A percentile compares a stretch with the other conserved stretches of the same genome.
Conservation (phyloP, 1,140 invertebrate species). For the Lethocerus indicus region DNA sequence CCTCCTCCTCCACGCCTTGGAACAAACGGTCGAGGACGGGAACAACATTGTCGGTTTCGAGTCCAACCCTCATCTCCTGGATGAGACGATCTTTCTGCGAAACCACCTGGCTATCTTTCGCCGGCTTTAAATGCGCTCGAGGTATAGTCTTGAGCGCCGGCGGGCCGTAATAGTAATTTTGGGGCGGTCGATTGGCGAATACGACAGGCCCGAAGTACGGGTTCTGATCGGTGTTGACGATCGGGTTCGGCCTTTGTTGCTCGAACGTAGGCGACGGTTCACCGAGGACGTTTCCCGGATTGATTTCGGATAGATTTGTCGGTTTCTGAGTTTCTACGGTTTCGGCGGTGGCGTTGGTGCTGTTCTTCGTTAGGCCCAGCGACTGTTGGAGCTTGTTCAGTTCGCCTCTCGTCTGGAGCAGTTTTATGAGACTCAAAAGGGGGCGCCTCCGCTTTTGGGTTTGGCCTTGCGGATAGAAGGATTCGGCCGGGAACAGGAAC, state of each 20-base stretch:
- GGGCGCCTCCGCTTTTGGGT: not conserved
- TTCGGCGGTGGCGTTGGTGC: not conserved
- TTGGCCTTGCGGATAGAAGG: not conserved
- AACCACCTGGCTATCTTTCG: not conserved
- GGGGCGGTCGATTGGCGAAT: too few relatives aligned
- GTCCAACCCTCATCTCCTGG: not conserved
- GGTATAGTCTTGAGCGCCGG: too few relatives aligned
- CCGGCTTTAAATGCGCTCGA: not conserved
- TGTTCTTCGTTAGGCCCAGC: not conserved
- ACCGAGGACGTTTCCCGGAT: too few relatives aligned
- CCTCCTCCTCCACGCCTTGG: not conserved
- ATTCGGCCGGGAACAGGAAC: constrained; percentile 12
- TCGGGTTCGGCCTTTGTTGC: too few relatives aligned
- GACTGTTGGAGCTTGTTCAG: constrained; percentile 1
- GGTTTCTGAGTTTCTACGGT: not conserved
- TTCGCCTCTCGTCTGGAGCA: constrained; percentile 4
- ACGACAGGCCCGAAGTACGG: too few relatives aligned
- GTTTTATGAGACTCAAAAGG: not conserved
- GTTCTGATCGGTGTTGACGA: too few relatives aligned
- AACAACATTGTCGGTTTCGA: not conserved
- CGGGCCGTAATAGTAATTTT: too few relatives aligned
- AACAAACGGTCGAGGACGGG: not conserved
- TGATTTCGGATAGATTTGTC: not conserved
- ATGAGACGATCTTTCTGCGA: not conserved
- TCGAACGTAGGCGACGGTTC: too few relatives aligned